Percentiles rank a stretch among this genome's conserved stretches.
These are phyloP conservation scores for Mareca strepera DNA, from an alignment of 2,797 vertebrate species.

Conservation along the genomic window DNA sequence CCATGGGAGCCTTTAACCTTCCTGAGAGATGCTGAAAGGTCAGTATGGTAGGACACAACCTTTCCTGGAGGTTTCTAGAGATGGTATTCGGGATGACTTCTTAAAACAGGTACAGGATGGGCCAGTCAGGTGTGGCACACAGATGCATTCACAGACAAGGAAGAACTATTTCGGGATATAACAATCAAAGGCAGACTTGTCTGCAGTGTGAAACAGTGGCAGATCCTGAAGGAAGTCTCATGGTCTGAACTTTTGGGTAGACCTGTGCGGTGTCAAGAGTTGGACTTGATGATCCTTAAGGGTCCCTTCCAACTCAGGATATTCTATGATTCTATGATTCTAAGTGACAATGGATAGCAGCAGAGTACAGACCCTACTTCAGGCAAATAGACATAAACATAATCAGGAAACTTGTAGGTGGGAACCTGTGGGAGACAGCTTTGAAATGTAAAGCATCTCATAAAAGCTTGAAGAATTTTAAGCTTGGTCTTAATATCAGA, in stretches of 20 bases:
- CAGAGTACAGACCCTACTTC: neutral
- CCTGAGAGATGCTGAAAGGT: neutral
- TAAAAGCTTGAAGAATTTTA: neutral
- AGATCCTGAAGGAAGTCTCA: neutral
- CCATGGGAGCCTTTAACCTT: neutral
- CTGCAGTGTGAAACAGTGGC: neutral
- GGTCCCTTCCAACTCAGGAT: no score
- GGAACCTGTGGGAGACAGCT: neutral
- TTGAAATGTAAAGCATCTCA: neutral
- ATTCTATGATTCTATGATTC: no score
- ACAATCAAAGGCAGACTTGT: neutral
- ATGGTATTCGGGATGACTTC: neutral
- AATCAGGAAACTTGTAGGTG: neutral
- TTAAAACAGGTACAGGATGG: neutral
- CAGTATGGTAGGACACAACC: neutral
- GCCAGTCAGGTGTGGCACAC: neutral
- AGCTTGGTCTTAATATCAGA: neutral
- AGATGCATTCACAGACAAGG: neutral
- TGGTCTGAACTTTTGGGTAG: no score
- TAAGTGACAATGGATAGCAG: neutral
- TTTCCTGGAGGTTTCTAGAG: neutral
- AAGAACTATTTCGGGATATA: neutral
- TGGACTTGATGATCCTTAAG: no score
- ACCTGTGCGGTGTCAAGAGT: no score
- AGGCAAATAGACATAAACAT: neutral